Conservation (phyloP, 2,113 vertebrate genomes). For the Procapra przewalskii region DNA sequence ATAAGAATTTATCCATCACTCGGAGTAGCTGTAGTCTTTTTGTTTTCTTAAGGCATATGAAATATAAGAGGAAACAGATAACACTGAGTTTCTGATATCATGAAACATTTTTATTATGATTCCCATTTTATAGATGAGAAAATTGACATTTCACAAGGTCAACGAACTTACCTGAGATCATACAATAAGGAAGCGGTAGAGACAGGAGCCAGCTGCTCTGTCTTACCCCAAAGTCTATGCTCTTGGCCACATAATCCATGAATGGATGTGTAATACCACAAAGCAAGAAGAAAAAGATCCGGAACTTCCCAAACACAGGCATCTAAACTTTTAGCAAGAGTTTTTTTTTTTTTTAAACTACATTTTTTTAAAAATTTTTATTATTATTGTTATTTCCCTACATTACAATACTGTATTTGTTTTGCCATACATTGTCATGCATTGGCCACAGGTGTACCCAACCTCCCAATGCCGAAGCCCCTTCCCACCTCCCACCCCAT, state of each 20-base stretch:
- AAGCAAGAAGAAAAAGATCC: not conserved
- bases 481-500: too few species aligned
- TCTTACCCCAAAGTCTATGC: accelerated
- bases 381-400: too few species aligned
- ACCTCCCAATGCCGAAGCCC: too few species aligned
- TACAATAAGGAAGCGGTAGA: accelerated
- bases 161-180: not conserved
- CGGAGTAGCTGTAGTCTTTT: not conserved
- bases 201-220: not conserved
- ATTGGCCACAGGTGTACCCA: too few species aligned
- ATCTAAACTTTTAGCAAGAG: not conserved
- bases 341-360: too few species aligned
- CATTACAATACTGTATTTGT: too few species aligned
- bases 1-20: not conserved
- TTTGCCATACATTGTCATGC: too few species aligned
- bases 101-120: too few species aligned
- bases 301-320: not conserved
- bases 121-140: not conserved
- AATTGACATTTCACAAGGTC: not conserved
- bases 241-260: too few species aligned
- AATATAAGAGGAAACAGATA: not conserved
- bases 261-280: not conserved
- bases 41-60: not conserved
- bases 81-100: not conserved
- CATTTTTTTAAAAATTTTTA: too few species aligned